These are phyloP conservation scores for Peromyscus attwateri DNA, from an alignment of 2,797 vertebrate species.

Conservation along the genomic window DNA sequence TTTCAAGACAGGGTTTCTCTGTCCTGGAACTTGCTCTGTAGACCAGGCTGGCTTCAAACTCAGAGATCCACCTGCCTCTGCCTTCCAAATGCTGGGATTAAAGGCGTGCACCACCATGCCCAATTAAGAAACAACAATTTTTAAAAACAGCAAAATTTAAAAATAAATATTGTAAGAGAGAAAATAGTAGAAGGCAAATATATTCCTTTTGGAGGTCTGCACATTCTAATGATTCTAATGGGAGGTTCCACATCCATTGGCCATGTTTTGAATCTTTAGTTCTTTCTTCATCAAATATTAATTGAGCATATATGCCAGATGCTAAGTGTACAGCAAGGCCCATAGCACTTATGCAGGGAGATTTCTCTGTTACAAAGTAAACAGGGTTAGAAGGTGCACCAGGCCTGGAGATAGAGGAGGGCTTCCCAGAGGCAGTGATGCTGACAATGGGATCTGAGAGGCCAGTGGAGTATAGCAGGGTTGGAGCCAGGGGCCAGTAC, in stretches of 20 bases:
- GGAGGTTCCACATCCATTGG: background rate
- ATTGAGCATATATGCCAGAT: background rate
- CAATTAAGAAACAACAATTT: background rate
- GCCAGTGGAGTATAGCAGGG: background rate
- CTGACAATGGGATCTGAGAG: background rate
- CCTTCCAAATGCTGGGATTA: background rate
- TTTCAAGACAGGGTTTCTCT: background rate
- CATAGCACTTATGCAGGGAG: background rate
- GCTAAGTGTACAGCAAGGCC: background rate
- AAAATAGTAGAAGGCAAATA: background rate
- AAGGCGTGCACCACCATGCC: background rate
- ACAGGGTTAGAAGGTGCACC: background rate
- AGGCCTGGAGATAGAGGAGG: background rate
- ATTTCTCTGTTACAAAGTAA: background rate
- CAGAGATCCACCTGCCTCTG: background rate
- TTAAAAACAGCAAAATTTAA: background rate
- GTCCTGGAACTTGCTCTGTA: background rate
- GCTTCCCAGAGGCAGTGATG: background rate
- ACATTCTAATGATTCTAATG: conserved; percentile 8
- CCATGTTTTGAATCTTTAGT: background rate
- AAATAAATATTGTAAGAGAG: background rate
- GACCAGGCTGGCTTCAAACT: background rate
- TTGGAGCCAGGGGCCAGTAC: background rate
- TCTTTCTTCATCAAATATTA: conserved; percentile 8
- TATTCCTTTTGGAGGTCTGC: background rate